Conservation (phyloP, 2,797 vertebrate genomes). For the Meriones psammophilus region DNA sequence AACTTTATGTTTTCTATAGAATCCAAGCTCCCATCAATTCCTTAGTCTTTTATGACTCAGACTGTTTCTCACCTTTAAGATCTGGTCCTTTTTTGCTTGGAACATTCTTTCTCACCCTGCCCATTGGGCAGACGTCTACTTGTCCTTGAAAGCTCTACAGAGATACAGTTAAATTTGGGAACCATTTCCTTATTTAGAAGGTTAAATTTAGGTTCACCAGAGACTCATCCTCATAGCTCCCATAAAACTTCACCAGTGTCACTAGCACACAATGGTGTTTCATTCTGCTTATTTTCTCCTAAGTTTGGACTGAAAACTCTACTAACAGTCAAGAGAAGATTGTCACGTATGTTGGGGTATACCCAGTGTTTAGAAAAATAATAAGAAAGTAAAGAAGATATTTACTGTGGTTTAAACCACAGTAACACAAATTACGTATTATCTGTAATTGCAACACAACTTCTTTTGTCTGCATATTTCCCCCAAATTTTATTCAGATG, state of each 20-base stretch:
- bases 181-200: neutral
- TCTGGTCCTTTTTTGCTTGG: neutral
- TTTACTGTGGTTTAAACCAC: neutral
- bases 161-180: neutral
- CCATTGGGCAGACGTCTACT: neutral
- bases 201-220: neutral
- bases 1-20: neutral
- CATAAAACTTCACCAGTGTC: neutral
- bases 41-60: neutral
- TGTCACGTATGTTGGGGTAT: neutral
- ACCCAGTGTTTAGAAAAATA: neutral
- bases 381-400: neutral
- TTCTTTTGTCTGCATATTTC: neutral
- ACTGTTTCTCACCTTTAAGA: neutral
- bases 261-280: neutral
- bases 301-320: neutral
- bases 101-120: neutral
- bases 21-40: neutral
- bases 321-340: neutral
- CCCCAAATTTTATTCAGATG: neutral
- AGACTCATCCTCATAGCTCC: neutral
- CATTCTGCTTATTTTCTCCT: neutral
- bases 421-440: neutral
- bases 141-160: conserved; percentile 1
- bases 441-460: neutral